These are phyloP conservation scores for Scaptomyza hsui DNA, from an alignment of 1,140 invertebrate genomes.

Conservation along the genomic window DNA sequence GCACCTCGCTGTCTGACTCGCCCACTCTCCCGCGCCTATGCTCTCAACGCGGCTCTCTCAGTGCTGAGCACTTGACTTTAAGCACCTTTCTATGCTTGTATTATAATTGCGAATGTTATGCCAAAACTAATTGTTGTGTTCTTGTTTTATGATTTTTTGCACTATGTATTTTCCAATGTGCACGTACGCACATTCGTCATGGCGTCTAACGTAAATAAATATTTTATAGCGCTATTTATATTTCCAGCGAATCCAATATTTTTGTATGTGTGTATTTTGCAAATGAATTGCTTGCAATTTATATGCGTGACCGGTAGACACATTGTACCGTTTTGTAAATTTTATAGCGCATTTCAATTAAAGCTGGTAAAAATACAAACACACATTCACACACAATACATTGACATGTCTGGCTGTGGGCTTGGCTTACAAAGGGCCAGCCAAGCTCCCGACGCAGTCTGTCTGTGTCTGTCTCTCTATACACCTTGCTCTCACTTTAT, in stretches of 20 bases:
- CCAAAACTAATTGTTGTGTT: slow-evolving; percentile 43
- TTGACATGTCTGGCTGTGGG: slow-evolving; percentile 4
- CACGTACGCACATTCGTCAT: slow-evolving; percentile 23
- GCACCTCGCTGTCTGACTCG: slow-evolving; percentile 7
- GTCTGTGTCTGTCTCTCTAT: slow-evolving; percentile 6
- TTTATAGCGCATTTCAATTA: slow-evolving; percentile 68
- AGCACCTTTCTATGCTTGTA: slow-evolving; percentile 36
- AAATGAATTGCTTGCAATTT: slow-evolving; percentile 78
- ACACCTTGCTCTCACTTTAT: slow-evolving; percentile 22
- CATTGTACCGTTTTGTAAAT: slow-evolving; percentile 61
- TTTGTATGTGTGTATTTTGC: slow-evolving; percentile 28
- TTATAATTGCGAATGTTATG: slow-evolving; percentile 47
- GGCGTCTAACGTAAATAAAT: slow-evolving; percentile 55
- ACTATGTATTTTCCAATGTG: neutral
- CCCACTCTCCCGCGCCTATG: neutral
- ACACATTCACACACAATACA: neutral
- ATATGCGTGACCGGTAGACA: slow-evolving; percentile 51
- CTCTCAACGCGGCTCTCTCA: slow-evolving; percentile 6
- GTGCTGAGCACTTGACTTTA: slow-evolving; percentile 39
- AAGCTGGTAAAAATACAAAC: slow-evolving; percentile 10
- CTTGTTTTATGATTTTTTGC: slow-evolving; percentile 38
- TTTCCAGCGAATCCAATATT: slow-evolving; percentile 15
- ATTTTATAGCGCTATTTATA: slow-evolving; percentile 30
- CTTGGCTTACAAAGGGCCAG: slow-evolving; percentile 2
- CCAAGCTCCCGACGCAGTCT: slow-evolving; percentile 5